Conservation (phyloP, 2,888 invertebrate genomes). For the Drosophila meridionalis region DNA sequence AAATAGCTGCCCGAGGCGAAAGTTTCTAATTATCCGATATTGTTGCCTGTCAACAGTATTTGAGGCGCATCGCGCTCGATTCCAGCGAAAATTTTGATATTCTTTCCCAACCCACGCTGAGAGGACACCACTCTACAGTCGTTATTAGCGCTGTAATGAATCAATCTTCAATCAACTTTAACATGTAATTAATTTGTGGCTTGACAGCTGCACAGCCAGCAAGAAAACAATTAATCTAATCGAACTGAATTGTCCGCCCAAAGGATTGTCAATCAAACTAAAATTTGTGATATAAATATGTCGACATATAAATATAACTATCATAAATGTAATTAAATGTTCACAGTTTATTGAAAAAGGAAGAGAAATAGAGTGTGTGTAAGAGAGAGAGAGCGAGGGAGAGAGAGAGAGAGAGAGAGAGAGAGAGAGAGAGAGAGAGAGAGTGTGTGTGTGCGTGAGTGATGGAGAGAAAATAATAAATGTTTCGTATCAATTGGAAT, state of each 20-base stretch:
- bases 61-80: slow-evolving; percentile 11
- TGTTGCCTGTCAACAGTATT: slow-evolving; percentile 32
- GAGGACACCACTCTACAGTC: slow-evolving; percentile 19
- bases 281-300: not conserved
- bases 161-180: slow-evolving; percentile 31
- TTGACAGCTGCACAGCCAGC: slow-evolving; percentile 45
- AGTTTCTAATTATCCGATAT: slow-evolving; percentile 61
- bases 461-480: not conserved
- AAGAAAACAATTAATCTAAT: slow-evolving; percentile 12
- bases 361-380: too few species aligned
- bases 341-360: not conserved
- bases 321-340: not conserved
- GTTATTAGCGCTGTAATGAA: slow-evolving; percentile 33
- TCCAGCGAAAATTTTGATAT: slow-evolving; percentile 4
- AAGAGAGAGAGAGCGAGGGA: too few species aligned
- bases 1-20: slow-evolving; percentile 35
- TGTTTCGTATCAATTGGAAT: not conserved
- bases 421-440: too few species aligned
- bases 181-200: slow-evolving; percentile 63
- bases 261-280: slow-evolving; percentile 1
- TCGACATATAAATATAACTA: not conserved
- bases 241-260: not conserved
- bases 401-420: too few species aligned
- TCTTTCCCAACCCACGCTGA: slow-evolving; percentile 16
- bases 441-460: too few species aligned